A percentile compares a stretch with the other conserved stretches of the same genome.
phyloP scores from a whole-genome alignment of 2,113 vertebrate species.

The Neofelis nebulosa region DNA sequence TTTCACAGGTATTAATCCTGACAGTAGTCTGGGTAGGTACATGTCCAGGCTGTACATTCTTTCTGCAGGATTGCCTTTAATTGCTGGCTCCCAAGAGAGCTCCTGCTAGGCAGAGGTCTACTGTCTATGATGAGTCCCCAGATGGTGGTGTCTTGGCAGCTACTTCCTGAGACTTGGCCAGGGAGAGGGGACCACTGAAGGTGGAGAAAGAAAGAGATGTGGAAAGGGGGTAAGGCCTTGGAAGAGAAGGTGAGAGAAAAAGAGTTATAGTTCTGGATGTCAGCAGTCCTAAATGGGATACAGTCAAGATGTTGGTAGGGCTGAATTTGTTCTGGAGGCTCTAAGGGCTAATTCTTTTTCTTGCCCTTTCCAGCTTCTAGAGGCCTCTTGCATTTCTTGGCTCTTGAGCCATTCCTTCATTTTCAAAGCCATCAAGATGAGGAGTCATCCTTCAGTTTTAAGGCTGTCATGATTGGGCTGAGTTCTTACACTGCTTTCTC shows the following conservation, averaged over 20 bases:
- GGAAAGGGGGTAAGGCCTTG: not conserved
- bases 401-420: not conserved
- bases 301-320: not conserved
- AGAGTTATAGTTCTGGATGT: not conserved
- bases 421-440: not conserved
- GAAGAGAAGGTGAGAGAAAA: not conserved
- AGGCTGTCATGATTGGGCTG: not conserved
- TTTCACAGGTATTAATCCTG: not conserved
- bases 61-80: not conserved
- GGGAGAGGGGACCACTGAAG: not conserved
- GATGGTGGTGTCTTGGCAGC: not conserved
- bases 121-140: not conserved
- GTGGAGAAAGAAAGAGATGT: not conserved
- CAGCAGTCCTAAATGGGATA: accelerated
- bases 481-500: not conserved
- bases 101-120: not conserved
- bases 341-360: not conserved
- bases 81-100: not conserved
- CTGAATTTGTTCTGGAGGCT: not conserved
- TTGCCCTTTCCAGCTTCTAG: not conserved
- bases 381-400: not conserved
- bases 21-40: no score
- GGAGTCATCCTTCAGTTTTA: not conserved
- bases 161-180: not conserved
- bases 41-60: not conserved